Evolutionary conservation across 1,140 invertebrate genomes (phyloP), one percentile per base, ranked within the genome.

Genomic region (Pachypsylla venusta): DNA sequence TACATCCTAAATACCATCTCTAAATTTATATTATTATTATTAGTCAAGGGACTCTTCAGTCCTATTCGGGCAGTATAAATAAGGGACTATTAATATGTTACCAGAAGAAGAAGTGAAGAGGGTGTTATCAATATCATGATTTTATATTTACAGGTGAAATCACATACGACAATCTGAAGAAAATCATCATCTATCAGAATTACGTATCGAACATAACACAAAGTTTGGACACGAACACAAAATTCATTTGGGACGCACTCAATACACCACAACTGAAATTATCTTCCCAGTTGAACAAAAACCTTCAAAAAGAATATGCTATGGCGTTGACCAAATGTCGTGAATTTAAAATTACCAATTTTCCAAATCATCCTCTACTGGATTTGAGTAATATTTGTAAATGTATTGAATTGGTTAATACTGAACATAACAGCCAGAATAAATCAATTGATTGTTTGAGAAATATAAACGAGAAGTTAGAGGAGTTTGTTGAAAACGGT

Each of bases 381-480:
- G 84, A 82, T 2, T 80, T 84, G 62, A 73, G 74, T 59, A 83
- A 87, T 66, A 80, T 89, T 59, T 79, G 81, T 67, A 78, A 83
- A 53, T 77, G 78, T 59, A 74, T 89, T 20, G 78, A 84, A 63
- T 70, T 78, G 64, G 79, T 87, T 0, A 85, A 87, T 64, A 73
- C 42, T 5, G 42, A 48, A 48, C 42, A 48, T 48, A n/a, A 48
- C n/a, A 5, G 16, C 4, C 42, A 48, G 42, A n/a, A n/a, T n/a
- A n/a, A n/a, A n/a, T n/a, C n/a, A n/a, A n/a, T n/a, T n/a, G n/a
- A n/a, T n/a, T n/a, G n/a, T n/a, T n/a, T n/a, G n/a, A n/a, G n/a
- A n/a, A n/a, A n/a, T n/a, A n/a, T n/a, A n/a, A n/a, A n/a, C n/a
- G n/a, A n/a, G n/a, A n/a, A n/a, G n/a, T n/a, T n/a, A n/a, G n/a